These are phyloP conservation scores for Serranus cabrilla DNA, from an alignment of 2,797 vertebrate species.

Conservation along the genomic window DNA sequence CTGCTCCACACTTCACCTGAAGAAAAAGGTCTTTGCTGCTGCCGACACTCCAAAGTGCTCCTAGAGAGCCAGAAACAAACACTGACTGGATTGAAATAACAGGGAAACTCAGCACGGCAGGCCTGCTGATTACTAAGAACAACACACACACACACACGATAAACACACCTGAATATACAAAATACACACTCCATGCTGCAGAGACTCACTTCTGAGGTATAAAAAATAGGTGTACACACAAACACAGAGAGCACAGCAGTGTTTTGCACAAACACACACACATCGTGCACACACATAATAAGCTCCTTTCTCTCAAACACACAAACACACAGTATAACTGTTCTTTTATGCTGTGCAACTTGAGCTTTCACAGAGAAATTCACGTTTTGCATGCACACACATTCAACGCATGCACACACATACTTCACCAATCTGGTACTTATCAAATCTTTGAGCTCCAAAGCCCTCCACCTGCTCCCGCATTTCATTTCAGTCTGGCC, in stretches of 20 bases:
- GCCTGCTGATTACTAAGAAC: constrained; percentile 48
- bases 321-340: neutral
- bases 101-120: constrained; percentile 46
- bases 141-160: constrained; percentile 5
- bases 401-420: constrained; percentile 3
- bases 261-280: neutral
- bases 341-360: constrained; percentile 12
- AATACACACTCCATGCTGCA: constrained; percentile 21
- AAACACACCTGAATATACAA: constrained; percentile 14
- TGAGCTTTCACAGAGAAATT: constrained; percentile 4
- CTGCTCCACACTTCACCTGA: constrained; percentile 41
- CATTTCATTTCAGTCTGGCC: constrained; percentile 38
- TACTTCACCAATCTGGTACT: constrained; percentile 44
- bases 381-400: neutral
- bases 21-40: constrained; percentile 21
- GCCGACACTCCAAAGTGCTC: constrained; percentile 32
- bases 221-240: neutral
- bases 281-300: neutral
- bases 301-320: neutral
- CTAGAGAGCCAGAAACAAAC: constrained; percentile 44
- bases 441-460: constrained; percentile 48
- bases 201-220: constrained; percentile 9
- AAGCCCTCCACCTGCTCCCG: constrained; percentile 59
- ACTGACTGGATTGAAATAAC: constrained; percentile 42
- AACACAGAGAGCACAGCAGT: neutral